Evolutionary conservation across 1,140 invertebrate genomes (phyloP), one percentile per base, ranked within the genome.

Genomic region (Aleiodes sp.): DNA sequence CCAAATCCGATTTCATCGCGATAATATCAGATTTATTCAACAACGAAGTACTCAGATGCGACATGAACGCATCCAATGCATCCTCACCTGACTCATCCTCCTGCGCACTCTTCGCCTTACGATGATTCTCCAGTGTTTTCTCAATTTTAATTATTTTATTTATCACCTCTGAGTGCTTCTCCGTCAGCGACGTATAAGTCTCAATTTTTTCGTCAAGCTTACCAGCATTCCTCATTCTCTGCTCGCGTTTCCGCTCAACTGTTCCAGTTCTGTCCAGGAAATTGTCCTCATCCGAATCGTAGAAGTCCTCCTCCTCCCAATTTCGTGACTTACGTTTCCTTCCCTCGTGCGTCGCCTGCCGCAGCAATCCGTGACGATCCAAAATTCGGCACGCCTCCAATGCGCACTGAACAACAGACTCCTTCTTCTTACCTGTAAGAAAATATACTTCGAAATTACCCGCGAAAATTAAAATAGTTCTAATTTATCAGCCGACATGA

Each of bases 241-340:
- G 88, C 73, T 92, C 87, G 12, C 97, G 87, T 84, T 98, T 98
- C 70, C 91, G 91, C 80, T 98, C 96, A 29, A 99, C 90, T 59
- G 92, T 91, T 6, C 98, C 98, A 8, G 98, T 99, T 75, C 98
- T 87, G 84, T 99, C 98, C 60, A 98, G 88, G 86, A 95, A 99
- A 14, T 93, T 94, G 83, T 99, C 98, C 70, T 99, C 98, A 82
- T 99, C 98, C n/a, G 94, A 97, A 78, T 98, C 95, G 82, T 98
- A 98, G 82, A 89, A 98, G 86, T 98, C 96, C 80, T 96, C 92
- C 35, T 95, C 94, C 79, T 93, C 92, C 93, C 93, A 94, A 77
- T 94, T 92, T 70, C 89, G 89, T n/a, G 84, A 79, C 80, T 94
- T 94, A 7, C 91, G 86, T 65, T 92, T 92, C 72, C 89, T 83